Percentiles rank a stretch among this genome's conserved stretches.
These are phyloP conservation scores for Diadumene lineata DNA, from an alignment of 92 coral and sea anemone genomes.

Conservation along the genomic window DNA sequence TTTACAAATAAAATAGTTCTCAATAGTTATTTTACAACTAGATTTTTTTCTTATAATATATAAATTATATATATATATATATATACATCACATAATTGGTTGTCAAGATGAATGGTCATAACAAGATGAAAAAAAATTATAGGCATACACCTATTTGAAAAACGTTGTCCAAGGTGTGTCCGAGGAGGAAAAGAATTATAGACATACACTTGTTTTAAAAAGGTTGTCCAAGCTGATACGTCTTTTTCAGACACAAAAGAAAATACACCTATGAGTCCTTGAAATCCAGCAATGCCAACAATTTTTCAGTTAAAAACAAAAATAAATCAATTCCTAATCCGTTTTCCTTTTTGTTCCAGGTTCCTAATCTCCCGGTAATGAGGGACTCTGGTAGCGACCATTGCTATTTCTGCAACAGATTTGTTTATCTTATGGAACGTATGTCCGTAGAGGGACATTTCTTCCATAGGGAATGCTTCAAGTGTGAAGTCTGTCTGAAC, in stretches of 20 bases:
- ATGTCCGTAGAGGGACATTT: constrained; percentile 97
- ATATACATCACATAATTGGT: too few species aligned
- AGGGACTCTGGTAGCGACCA: constrained; percentile 81
- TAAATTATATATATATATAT: too few species aligned
- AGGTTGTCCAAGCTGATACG: neutral
- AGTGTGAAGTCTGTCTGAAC: constrained; percentile 83
- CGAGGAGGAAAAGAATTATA: neutral
- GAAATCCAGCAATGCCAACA: too few species aligned
- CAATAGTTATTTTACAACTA: too few species aligned
- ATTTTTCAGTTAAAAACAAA: too few species aligned
- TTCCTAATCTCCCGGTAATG: constrained; percentile 48
- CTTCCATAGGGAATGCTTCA: constrained; percentile 97
- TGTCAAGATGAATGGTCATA: neutral
- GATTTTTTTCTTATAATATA: too few species aligned
- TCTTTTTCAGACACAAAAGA: neutral
- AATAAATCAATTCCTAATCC: too few species aligned
- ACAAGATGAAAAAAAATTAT: neutral
- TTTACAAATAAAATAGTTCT: too few species aligned
- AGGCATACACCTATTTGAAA: neutral
- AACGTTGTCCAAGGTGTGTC: neutral
- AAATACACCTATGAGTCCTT: constrained; percentile 15
- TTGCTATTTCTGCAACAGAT: constrained; percentile 88
- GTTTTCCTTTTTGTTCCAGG: constrained; percentile 37
- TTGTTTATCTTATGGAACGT: constrained; percentile 88
- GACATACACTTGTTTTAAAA: neutral